Evolutionary conservation across 2,797 vertebrate species (phyloP).

Genomic region (Chrysocyon brachyurus): DNA sequence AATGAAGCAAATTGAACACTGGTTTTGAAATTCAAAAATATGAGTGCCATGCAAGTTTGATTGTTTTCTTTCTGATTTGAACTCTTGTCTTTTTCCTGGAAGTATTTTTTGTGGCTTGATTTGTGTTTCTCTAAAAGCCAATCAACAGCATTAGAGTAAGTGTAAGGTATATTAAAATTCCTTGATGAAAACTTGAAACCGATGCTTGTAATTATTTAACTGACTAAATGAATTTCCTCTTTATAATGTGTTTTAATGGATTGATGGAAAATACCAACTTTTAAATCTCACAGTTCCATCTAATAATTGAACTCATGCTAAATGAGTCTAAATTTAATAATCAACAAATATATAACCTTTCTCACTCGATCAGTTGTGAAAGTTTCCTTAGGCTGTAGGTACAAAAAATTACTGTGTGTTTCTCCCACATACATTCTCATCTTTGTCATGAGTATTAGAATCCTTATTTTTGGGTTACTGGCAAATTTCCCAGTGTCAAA

Average conservation of each 20-base stretch:
- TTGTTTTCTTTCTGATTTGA: not conserved
- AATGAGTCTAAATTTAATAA: constrained; percentile 38
- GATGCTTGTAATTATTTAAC: constrained; percentile 27
- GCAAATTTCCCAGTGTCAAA: not conserved
- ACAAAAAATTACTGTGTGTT: not conserved
- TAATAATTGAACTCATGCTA: constrained; percentile 22
- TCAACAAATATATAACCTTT: constrained; percentile 17
- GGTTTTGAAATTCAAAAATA: not conserved
- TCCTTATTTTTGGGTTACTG: not conserved
- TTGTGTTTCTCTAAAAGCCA: constrained; percentile 15
- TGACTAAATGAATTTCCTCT: constrained; percentile 60
- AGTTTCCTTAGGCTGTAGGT: not conserved
- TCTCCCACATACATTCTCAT: not conserved
- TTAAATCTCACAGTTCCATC: not conserved
- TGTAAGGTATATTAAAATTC: constrained; percentile 38
- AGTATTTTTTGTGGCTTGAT: not conserved
- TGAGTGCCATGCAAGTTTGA: not conserved
- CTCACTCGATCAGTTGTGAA: not conserved
- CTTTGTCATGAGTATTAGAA: constrained; percentile 10
- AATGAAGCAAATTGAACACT: not conserved
- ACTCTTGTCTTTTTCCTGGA: not conserved
- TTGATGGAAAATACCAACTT: constrained; percentile 35
- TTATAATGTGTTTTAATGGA: constrained; percentile 51
- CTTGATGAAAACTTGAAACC: constrained; percentile 63
- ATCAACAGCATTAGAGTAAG: not conserved